Evolutionary conservation across 2,797 vertebrate species (phyloP).

Genomic region (Hippoglossus hippoglossus): DNA sequence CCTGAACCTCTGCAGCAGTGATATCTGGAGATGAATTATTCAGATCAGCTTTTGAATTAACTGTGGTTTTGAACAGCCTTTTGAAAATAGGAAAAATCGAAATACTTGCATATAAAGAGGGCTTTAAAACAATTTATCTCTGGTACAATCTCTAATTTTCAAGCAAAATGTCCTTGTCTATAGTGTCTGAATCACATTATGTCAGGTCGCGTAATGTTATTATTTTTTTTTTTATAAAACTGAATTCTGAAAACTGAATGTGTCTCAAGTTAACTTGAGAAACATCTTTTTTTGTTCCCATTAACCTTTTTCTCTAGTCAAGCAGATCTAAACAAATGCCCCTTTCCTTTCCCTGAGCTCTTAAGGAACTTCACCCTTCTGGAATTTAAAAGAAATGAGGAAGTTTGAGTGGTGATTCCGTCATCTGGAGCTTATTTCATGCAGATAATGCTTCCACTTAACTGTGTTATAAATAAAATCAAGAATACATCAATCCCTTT

Average conservation of each 20-base stretch:
- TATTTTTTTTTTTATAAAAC: slow-evolving; percentile 9
- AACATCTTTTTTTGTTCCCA: slow-evolving; percentile 13
- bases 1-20: slow-evolving; percentile 17
- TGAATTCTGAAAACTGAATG: slow-evolving; percentile 20
- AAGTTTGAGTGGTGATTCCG: slow-evolving; percentile 28
- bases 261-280: neutral
- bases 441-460: slow-evolving; percentile 19
- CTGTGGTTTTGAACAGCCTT: neutral
- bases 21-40: slow-evolving; percentile 4
- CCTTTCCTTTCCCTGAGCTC: slow-evolving; percentile 48
- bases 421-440: slow-evolving; percentile 1
- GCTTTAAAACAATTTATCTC: slow-evolving; percentile 34
- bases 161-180: slow-evolving; percentile 60
- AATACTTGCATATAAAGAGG: slow-evolving; percentile 40
- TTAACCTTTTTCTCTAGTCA: slow-evolving; percentile 11
- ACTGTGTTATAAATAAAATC: slow-evolving; percentile 46
- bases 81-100: neutral
- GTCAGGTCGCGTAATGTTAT: slow-evolving; percentile 23
- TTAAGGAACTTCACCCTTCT: slow-evolving; percentile 25
- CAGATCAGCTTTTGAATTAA: slow-evolving; percentile 6
- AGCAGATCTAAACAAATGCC: slow-evolving; percentile 28
- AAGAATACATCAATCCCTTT: slow-evolving; percentile 31
- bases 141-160: slow-evolving; percentile 42
- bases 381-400: slow-evolving; percentile 21
- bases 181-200: slow-evolving; percentile 67